Evolutionary conservation across 2,888 invertebrate genomes (phyloP).

Genomic region (Drosophila macrothrix): DNA sequence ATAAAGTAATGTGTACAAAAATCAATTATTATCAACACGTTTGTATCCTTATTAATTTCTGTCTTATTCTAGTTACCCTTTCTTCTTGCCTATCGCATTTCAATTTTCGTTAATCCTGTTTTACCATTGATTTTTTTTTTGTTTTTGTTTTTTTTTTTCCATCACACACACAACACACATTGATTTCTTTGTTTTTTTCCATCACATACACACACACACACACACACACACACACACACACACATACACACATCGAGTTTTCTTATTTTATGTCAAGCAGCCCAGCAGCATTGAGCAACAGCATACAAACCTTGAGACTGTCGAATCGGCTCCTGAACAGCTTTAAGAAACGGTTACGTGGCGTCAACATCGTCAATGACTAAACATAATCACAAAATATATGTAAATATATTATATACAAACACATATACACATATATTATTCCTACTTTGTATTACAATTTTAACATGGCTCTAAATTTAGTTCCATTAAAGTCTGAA

Average conservation of each 20-base stretch:
- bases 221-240: neutral
- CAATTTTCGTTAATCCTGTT: neutral
- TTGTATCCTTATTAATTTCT: slow-evolving; percentile 13
- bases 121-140: neutral
- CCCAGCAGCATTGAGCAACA: slow-evolving; percentile 36
- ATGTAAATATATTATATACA: slow-evolving; percentile 1
- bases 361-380: slow-evolving; percentile 30
- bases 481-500: slow-evolving; percentile 45
- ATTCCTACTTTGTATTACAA: neutral
- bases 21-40: slow-evolving; percentile 7
- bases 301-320: slow-evolving; percentile 61
- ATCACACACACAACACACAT: neutral
- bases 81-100: neutral
- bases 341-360: slow-evolving; percentile 66
- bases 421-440: neutral
- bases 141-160: neutral
- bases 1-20: slow-evolving; percentile 61
- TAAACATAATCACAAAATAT: slow-evolving; percentile 14
- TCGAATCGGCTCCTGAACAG: slow-evolving; percentile 76
- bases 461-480: slow-evolving; percentile 7
- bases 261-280: slow-evolving; percentile 36
- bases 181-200: neutral
- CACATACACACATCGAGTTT: slow-evolving; percentile 11
- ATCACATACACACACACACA: too few relatives aligned
- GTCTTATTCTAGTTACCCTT: neutral